Evolutionary conservation across 2,888 invertebrate genomes (phyloP).

Genomic region (Mylabris sibirica): DNA sequence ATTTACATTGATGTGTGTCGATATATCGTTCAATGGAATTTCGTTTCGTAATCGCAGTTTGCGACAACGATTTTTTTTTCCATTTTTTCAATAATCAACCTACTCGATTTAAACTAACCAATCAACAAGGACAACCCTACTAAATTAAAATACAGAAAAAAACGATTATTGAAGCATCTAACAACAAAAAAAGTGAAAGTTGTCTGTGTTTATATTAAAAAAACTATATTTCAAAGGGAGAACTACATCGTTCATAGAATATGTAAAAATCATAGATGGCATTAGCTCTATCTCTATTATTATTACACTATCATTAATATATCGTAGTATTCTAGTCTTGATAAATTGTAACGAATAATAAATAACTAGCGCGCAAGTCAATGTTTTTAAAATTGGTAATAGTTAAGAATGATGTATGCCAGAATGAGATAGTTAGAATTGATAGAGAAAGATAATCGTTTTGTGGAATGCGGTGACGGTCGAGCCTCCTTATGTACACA

Average conservation of each 20-base stretch:
- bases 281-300: constrained; percentile 4
- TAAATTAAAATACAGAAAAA: not conserved
- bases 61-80: constrained; percentile 10
- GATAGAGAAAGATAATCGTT: constrained; percentile 40
- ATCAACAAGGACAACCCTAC: not conserved
- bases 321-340: constrained; percentile 16
- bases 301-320: constrained; percentile 9
- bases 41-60: constrained; percentile 17
- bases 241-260: not conserved
- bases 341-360: constrained; percentile 44
- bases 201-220: not conserved
- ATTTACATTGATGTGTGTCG: not conserved
- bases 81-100: not conserved
- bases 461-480: constrained; percentile 52
- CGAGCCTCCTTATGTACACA: constrained; percentile 37
- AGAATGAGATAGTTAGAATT: constrained; percentile 34
- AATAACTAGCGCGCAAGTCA: constrained; percentile 33
- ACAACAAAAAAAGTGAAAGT: not conserved
- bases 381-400: constrained; percentile 43
- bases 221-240: not conserved
- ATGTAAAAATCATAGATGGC: not conserved
- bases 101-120: not conserved
- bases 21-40: constrained; percentile 22
- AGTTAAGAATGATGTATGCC: constrained; percentile 43
- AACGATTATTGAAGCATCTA: not conserved